phyloP scores from a whole-genome alignment of 2,113 vertebrate genomes.

The Stercorarius parasiticus region DNA sequence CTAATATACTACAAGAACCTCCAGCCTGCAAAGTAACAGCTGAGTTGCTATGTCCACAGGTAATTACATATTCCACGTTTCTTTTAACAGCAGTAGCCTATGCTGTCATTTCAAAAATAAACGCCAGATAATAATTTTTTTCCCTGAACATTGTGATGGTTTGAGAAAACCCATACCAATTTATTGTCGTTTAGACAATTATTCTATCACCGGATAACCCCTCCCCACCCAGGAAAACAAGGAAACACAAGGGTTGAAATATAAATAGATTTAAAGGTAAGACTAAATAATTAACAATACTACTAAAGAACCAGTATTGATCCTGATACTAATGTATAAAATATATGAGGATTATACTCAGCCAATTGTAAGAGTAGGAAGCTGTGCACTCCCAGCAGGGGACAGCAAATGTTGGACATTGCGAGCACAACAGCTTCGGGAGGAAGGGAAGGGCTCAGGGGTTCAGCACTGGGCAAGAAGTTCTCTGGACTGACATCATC shows the following conservation, averaged over 20 bases:
- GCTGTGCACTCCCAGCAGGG: background rate
- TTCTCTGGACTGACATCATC: background rate
- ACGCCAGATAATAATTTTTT: background rate
- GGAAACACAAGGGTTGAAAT: background rate
- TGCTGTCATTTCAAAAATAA: background rate
- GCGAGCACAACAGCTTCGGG: background rate
- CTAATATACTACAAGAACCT: background rate
- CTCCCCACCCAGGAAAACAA: background rate
- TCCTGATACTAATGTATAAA: background rate
- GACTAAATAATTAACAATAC: background rate
- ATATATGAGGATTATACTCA: background rate
- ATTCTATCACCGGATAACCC: background rate
- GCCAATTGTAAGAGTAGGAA: background rate
- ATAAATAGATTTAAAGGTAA: background rate
- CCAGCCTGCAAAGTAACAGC: background rate
- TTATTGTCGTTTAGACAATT: background rate
- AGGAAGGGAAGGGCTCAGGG: background rate
- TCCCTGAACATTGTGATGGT: background rate
- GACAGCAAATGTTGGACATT: background rate
- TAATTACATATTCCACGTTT: background rate
- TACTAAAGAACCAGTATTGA: background rate
- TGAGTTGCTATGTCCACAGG: background rate
- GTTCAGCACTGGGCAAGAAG: background rate
- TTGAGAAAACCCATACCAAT: background rate
- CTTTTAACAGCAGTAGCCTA: background rate